Percentiles rank a stretch among this genome's conserved stretches.
Conservation (phyloP, 2,113 vertebrate genomes). For the Chlorodrepanis virens region DNA sequence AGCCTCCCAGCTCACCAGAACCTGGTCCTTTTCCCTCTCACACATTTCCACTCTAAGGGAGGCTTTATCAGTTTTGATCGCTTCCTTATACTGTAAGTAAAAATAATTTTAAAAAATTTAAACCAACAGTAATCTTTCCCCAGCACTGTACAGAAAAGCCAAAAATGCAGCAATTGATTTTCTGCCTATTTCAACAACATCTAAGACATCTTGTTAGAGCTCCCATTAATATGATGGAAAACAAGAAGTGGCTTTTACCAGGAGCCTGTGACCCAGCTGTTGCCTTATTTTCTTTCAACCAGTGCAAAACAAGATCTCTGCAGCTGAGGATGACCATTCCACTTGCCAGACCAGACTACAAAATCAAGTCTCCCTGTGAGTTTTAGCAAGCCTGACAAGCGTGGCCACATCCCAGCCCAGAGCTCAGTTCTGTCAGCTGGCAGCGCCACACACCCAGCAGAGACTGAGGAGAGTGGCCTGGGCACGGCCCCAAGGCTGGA, state of each 20-base stretch:
- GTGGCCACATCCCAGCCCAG: not conserved
- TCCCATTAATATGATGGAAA: not conserved
- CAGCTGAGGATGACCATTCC: not conserved
- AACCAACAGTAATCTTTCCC: not conserved
- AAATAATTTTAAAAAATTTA: not conserved
- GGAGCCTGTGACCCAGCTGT: not conserved
- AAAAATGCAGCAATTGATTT: not conserved
- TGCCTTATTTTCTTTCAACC: not conserved
- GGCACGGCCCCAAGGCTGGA: not conserved
- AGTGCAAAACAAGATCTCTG: not conserved
- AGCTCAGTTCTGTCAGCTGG: not conserved
- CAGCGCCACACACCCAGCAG: not conserved
- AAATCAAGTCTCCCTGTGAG: not conserved
- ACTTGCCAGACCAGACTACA: not conserved
- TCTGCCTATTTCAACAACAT: not conserved
- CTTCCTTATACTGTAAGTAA: not conserved
- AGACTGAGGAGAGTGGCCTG: not conserved
- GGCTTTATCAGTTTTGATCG: not conserved
- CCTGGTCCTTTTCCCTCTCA: fast-evolving
- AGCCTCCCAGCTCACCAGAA: not conserved
- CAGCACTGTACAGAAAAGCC: not conserved
- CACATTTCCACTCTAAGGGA: not conserved
- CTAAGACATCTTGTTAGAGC: not conserved
- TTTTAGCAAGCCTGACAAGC: not conserved
- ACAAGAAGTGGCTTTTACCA: not conserved